Evolutionary conservation across 2,797 vertebrate species (phyloP), one percentile per base, ranked within the genome.

Genomic region (Trematomus bernacchii): DNA sequence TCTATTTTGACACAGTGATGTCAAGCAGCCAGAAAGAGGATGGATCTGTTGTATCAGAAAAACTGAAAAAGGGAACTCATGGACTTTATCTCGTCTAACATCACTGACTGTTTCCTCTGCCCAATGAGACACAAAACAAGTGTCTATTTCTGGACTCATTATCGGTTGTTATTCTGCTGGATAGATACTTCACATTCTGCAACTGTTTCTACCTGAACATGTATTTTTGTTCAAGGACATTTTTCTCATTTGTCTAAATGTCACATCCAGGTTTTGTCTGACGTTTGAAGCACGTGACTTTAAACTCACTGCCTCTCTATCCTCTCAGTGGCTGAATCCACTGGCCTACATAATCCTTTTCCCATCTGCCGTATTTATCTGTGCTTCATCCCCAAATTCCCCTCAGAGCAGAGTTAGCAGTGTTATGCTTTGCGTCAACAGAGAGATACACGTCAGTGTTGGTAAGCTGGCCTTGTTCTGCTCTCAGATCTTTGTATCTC

Each of bases 371-470:
- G 14, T 16, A 48, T 59, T 30, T 48, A 37, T 64, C 52, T 47
- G 51, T 9, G 23, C 37, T 63, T 1, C 46, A n/a, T 23, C 43
- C 53, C 61, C 4, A 40, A 66, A 53, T 10, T 48, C 53, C 61
- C 57, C 68, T 10, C 2, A 43, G 71, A 61, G 66, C 46, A 73
- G n/a, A 64, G 40, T 80, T 9, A 52, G 67, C 5, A 21, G 61
- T 80, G 66, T 76, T 70, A 13, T 30, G 63, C 30, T 74, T 77
- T 13, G 15, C 52, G 44, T 47, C 46, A 73, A 27, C n/a, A 73
- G 42, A 46, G 57, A 53, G 63, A 43, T 76, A 43, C 79, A 61
- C 10, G 46, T 71, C 18, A 27, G 19, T 57, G 72, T 55, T 30
- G 16, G 42, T 42, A 43, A 67, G 14, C 64, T 37, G 11, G 57